Evolutionary conservation across 2,113 vertebrate species (phyloP).

Genomic region (Reinhardtius hippoglossoides): DNA sequence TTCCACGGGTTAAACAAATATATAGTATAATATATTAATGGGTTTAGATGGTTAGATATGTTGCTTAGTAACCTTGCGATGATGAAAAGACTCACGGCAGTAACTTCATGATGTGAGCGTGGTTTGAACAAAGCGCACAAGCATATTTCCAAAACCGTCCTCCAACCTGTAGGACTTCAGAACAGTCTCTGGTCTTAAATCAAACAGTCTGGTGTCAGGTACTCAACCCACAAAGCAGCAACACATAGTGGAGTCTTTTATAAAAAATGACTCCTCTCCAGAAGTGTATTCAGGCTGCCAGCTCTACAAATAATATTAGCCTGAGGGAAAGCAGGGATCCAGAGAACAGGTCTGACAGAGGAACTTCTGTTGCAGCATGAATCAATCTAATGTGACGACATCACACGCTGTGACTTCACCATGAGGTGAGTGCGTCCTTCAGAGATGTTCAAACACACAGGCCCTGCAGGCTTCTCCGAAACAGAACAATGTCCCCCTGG

Average conservation of each 20-base stretch:
- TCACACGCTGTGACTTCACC: slow-evolving; percentile 37
- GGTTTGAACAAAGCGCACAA: not conserved
- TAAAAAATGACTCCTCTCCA: slow-evolving; percentile 11
- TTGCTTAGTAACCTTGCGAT: not conserved
- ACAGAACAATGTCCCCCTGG: slow-evolving; percentile 24
- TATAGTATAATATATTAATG: no score
- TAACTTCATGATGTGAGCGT: not conserved
- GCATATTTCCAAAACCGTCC: not conserved
- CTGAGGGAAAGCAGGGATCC: not conserved
- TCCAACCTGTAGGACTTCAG: not conserved
- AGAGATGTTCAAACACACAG: slow-evolving; percentile 31
- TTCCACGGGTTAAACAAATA: no score
- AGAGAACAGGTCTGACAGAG: slow-evolving; percentile 22
- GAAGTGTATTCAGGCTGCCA: slow-evolving; percentile 3
- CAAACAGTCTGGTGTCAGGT: not conserved
- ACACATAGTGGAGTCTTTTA: not conserved
- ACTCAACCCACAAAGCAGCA: not conserved
- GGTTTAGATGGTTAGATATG: not conserved
- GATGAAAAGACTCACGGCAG: no score
- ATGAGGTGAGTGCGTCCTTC: slow-evolving; percentile 56
- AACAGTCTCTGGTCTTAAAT: slow-evolving; percentile 1
- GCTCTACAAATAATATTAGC: slow-evolving; percentile 36
- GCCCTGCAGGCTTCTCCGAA: slow-evolving; percentile 33
- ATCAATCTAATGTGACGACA: slow-evolving; percentile 38
- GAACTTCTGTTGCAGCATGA: slow-evolving; percentile 20